Evolutionary conservation across 2,113 vertebrate species (phyloP), one percentile per base, ranked within the genome.

Genomic region (Hypanus sabinus): DNA sequence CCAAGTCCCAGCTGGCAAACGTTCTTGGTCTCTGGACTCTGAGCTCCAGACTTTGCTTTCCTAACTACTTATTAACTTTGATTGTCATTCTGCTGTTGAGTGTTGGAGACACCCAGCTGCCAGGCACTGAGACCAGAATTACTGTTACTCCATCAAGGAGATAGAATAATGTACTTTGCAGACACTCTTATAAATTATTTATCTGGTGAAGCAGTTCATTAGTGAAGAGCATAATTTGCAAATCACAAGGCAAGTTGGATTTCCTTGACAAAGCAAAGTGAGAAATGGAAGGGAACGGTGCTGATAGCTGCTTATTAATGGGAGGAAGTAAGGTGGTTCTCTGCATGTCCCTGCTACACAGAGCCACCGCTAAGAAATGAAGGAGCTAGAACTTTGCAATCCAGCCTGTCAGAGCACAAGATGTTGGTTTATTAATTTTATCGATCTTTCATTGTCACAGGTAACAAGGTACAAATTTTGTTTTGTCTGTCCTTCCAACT

Each of bases 201-300:
- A 92, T 36, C 88, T 70, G n/a, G 33, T 20, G 70, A 38, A 71
- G 88, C 18, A 92, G 71, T 92, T 70, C 70, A 91, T 91, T 92
- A 92, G 65, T 14, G 18, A 70, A 70, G 30, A 70, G 70, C 70
- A 62, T 92, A 70, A 38, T 92, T 46, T 71, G 16, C 68, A 92
- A 71, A 92, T 92, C 68, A 60, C 90, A 73, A 62, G 57, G 36
- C 68, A 27, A 71, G 90, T 92, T 92, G 36, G 68, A 71, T 71
- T 70, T 92, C n/a, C 38, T 92, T 38, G 9, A 46, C 90, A 71
- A 92, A 92, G 68, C 68, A 92, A 71, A 65, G 68, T 92, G 68
- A 92, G 33, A 92, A 92, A 71, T 92, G 88, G n/a, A 38, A 92
- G 33, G 65, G 33, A 92, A 68, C 30, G 68, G 62, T 38, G 20